These are phyloP conservation scores for Sminthurides aquaticus DNA, from an alignment of 2,888 invertebrate genomes.

Conservation along the genomic window DNA sequence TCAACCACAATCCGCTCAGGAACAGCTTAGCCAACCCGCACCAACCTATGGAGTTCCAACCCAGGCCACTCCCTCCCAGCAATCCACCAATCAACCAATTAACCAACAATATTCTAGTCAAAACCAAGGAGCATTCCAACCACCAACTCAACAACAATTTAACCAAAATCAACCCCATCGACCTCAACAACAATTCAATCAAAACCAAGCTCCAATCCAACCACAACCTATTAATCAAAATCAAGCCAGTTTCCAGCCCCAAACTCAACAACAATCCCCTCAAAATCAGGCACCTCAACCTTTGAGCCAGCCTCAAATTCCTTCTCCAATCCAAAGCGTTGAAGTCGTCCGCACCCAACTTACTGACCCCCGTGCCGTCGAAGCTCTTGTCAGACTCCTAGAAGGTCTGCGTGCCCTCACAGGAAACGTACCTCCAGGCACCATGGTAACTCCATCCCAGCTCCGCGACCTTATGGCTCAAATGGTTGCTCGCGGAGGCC, in stretches of 20 bases:
- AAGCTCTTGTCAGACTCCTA: not conserved
- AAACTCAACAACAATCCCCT: not conserved
- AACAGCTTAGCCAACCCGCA: not conserved
- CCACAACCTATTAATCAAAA: not conserved
- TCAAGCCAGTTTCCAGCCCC: not conserved
- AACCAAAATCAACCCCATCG: not conserved
- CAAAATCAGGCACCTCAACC: not conserved
- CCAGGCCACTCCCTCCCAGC: not conserved
- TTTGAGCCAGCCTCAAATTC: not conserved
- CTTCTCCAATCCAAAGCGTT: not conserved
- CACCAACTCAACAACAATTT: not conserved
- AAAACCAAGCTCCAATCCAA: not conserved
- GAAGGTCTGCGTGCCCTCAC: constrained; percentile 1
- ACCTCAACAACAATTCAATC: not conserved
- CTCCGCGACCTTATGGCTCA: not conserved
- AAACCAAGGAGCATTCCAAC: not conserved
- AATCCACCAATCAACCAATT: not conserved
- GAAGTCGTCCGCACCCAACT: constrained; percentile 4
- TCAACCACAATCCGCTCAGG: not conserved
- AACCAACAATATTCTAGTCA: not conserved
- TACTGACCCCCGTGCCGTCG: not conserved
- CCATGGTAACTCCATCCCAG: not conserved
- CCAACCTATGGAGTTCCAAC: not conserved
- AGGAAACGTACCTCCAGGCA: not conserved
- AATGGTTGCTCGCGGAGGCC: not conserved